Percentiles rank a stretch among this genome's conserved stretches.
These are phyloP conservation scores for Lysandra bellargus DNA, from an alignment of 2,888 invertebrate genomes.

Conservation along the genomic window DNA sequence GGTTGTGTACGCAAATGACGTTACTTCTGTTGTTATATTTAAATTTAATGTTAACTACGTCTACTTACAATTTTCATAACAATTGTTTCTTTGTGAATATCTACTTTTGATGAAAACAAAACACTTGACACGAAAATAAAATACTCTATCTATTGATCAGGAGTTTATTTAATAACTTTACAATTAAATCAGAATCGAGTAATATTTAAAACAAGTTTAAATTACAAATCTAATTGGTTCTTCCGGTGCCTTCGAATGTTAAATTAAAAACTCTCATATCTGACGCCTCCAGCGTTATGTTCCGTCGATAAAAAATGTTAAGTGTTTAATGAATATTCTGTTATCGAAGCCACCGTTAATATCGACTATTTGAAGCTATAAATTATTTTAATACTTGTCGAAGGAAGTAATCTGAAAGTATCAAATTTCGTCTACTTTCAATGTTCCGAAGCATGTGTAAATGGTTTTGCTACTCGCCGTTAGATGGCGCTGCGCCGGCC, in stretches of 20 bases:
- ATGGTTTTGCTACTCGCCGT: neutral
- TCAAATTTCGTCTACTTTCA: neutral
- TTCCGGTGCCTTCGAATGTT: conserved; percentile 16
- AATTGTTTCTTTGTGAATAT: no score
- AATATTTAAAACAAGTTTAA: neutral
- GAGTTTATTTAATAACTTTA: neutral
- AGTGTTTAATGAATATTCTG: conserved; percentile 18
- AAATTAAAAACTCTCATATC: conserved; percentile 3
- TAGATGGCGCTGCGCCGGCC: conserved; percentile 14
- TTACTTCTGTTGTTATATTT: no score
- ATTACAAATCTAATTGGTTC: neutral
- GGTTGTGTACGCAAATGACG: no score
- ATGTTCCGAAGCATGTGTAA: neutral
- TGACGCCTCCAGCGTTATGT: neutral
- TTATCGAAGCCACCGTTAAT: neutral
- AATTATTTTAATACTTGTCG: conserved; percentile 5
- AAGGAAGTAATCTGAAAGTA: neutral
- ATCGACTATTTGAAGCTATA: neutral
- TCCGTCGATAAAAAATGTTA: neutral
- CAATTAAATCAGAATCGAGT: neutral
- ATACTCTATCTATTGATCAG: no score
- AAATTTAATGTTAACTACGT: no score
- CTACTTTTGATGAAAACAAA: no score
- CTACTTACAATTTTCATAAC: no score
- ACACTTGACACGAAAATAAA: no score